Conservation (phyloP, 1,140 invertebrate genomes). For the Drosophila albomicans region DNA sequence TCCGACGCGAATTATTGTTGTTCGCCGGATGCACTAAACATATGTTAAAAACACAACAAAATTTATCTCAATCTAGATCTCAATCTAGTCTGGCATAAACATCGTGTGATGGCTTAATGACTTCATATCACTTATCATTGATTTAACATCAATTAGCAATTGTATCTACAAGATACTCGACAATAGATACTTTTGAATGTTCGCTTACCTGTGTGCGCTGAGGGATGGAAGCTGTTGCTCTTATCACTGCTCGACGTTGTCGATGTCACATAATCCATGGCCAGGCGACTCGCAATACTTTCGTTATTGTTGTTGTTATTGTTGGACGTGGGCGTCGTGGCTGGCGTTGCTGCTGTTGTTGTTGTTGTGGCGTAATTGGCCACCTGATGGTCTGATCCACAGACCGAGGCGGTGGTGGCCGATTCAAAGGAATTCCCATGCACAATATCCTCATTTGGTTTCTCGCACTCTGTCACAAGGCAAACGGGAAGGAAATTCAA, state of each 20-base stretch:
- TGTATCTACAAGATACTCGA: constrained; percentile 25
- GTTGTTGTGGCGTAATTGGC: constrained; percentile 86
- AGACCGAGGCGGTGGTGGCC: constrained; percentile 86
- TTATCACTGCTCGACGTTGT: constrained; percentile 71
- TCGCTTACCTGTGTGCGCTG: constrained; percentile 73
- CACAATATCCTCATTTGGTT: constrained; percentile 88
- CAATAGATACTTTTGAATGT: too few relatives aligned
- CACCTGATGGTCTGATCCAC: constrained; percentile 90
- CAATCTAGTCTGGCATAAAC: constrained; percentile 55
- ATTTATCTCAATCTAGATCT: constrained; percentile 14
- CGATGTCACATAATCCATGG: constrained; percentile 67
- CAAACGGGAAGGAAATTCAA: constrained; percentile 44
- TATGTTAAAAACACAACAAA: constrained; percentile 53
- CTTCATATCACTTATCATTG: constrained; percentile 24
- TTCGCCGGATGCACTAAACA: constrained; percentile 75
- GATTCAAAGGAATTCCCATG: constrained; percentile 90
- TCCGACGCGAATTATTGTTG: constrained; percentile 39
- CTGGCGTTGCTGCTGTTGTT: constrained; percentile 31
- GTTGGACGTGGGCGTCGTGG: constrained; percentile 85
- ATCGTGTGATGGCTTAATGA: constrained; percentile 65
- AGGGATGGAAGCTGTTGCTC: constrained; percentile 64
- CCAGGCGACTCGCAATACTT: constrained; percentile 59
- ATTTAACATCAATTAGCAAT: constrained; percentile 24
- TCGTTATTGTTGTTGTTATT: constrained; percentile 42
- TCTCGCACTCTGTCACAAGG: constrained; percentile 76